Conservation (phyloP, 2,113 vertebrate species). For the Lichenostomus cassidix region DNA sequence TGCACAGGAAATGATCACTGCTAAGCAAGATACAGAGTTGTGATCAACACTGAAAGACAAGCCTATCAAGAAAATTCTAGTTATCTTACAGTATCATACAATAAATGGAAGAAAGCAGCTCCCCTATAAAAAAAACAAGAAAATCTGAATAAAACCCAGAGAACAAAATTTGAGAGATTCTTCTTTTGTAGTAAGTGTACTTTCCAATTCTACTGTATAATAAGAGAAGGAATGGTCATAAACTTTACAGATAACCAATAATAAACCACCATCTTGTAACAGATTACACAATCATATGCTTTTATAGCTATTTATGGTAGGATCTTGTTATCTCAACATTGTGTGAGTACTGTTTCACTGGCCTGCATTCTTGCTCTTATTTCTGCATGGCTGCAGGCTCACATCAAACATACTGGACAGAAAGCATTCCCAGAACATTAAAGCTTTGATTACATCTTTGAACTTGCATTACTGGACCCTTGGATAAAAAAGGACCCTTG, state of each 20-base stretch:
- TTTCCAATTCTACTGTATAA: not conserved
- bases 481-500: not conserved
- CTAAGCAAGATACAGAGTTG: not conserved
- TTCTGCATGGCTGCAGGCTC: not conserved
- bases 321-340: not conserved
- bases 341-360: not conserved
- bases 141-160: not conserved
- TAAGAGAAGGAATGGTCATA: not conserved
- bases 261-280: not conserved
- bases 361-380: not conserved
- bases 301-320: not conserved
- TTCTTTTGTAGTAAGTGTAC: not conserved
- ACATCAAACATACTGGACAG: not conserved
- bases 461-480: not conserved
- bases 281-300: not conserved
- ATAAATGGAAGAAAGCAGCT: not conserved
- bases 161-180: not conserved
- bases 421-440: not conserved
- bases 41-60: not conserved
- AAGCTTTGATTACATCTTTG: constrained; percentile 3
- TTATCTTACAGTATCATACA: not conserved
- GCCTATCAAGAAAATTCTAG: not conserved
- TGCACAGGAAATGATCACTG: not conserved
- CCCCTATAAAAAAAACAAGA: not conserved
- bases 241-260: not conserved